phyloP scores from a whole-genome alignment of 2,888 invertebrate genomes.

The Synanthedon formicaeformis region DNA sequence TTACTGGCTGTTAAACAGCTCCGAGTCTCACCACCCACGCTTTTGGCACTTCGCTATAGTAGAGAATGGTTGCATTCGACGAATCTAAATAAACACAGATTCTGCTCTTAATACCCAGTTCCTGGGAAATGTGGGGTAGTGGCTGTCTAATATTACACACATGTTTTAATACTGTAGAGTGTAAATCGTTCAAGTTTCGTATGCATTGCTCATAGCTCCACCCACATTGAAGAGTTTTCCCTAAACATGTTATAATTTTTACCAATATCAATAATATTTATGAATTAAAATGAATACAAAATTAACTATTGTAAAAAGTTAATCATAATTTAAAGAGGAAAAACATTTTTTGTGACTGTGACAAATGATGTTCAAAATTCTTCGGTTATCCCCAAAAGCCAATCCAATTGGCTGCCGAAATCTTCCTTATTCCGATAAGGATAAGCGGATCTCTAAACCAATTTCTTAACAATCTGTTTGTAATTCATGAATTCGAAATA shows the following conservation, averaged over 20 bases:
- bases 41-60: conserved; percentile 44
- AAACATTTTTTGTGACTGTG: too few species aligned
- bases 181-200: background rate
- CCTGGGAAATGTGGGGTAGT: conserved; percentile 37
- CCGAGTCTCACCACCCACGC: conserved; percentile 45
- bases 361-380: too few species aligned
- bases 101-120: conserved; percentile 56
- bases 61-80: conserved; percentile 47
- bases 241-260: too few species aligned
- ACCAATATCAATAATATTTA: too few species aligned
- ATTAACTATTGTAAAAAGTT: too few species aligned
- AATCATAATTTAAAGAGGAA: too few species aligned
- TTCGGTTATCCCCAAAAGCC: conserved; percentile 17
- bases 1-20: background rate
- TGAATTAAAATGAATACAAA: too few species aligned
- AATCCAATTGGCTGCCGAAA: conserved; percentile 15
- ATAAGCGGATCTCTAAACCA: conserved; percentile 24
- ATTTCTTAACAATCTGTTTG: conserved; percentile 35
- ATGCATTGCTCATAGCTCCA: too few species aligned
- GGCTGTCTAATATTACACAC: conserved; percentile 3
- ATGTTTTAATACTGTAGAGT: background rate
- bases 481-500: conserved; percentile 40
- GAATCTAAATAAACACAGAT: conserved; percentile 56
- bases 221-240: too few species aligned
- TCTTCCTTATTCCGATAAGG: conserved; percentile 23